These are phyloP conservation scores for Vireo griseus DNA, from an alignment of 2,797 vertebrate genomes.

Conservation along the genomic window DNA sequence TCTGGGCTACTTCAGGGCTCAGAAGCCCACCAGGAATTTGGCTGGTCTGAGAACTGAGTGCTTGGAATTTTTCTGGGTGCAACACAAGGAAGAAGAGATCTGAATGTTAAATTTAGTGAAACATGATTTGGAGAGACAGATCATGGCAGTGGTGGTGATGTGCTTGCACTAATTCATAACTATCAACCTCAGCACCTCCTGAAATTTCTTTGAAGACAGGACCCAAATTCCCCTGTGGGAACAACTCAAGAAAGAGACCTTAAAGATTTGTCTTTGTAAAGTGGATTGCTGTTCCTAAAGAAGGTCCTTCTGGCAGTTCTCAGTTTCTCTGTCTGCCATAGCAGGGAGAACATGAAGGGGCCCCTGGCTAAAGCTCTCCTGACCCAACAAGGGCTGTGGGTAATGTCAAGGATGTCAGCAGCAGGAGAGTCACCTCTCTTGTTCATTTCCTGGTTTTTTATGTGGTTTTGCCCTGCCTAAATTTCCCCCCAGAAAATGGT, in stretches of 20 bases:
- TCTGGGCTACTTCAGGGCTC: background rate
- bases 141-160: background rate
- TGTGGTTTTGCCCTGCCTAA: background rate
- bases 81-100: background rate
- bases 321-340: background rate
- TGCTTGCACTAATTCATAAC: background rate
- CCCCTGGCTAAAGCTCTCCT: background rate
- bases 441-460: background rate
- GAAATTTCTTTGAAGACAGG: background rate
- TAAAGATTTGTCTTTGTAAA: background rate
- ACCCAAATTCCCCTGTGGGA: background rate
- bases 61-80: background rate
- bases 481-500: background rate
- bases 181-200: background rate
- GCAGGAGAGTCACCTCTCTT: background rate
- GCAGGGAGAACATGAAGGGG: background rate
- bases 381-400: background rate
- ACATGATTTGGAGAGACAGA: background rate
- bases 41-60: background rate
- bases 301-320: background rate
- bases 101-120: background rate
- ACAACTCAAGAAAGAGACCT: background rate
- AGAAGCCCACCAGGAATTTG: background rate
- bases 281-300: background rate
- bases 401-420: background rate